These are phyloP conservation scores for Lepidurus apus DNA, from an alignment of 1,140 invertebrate genomes.

Conservation along the genomic window DNA sequence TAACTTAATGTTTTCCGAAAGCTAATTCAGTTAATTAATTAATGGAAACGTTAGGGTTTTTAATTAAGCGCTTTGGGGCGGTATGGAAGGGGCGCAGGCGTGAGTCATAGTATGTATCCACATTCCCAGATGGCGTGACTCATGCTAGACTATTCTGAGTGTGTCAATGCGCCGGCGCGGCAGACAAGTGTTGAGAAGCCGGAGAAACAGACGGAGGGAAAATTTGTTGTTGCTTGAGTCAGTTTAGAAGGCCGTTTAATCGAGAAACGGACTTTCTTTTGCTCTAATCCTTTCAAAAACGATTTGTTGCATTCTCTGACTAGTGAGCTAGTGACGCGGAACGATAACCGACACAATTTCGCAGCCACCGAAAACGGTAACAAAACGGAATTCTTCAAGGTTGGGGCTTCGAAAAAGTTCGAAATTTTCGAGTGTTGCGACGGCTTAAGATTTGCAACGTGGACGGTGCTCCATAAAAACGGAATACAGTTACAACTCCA, in stretches of 20 bases:
- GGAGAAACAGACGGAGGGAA: background rate
- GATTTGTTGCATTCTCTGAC: background rate
- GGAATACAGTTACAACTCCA: constrained; percentile 11
- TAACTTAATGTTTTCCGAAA: too few species aligned
- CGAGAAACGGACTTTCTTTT: background rate
- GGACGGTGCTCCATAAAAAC: background rate
- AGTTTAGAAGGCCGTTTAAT: background rate
- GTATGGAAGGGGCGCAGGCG: background rate
- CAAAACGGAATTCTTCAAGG: background rate
- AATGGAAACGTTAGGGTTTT: too few species aligned
- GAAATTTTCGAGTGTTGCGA: background rate
- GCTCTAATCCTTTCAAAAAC: background rate
- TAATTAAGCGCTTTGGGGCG: background rate
- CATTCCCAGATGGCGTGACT: constrained; percentile 13
- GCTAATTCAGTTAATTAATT: too few species aligned
- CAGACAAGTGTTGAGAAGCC: constrained; percentile 21
- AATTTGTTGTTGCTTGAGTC: background rate
- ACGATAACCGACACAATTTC: background rate
- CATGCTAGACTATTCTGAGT: background rate
- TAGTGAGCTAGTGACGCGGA: background rate
- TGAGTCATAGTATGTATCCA: background rate
- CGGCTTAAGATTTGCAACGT: background rate
- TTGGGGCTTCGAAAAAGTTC: background rate
- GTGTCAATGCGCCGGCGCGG: background rate
- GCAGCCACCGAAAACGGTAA: background rate